Conservation (phyloP, 1,140 invertebrate species). For the Drosophila parabipectinata region DNA sequence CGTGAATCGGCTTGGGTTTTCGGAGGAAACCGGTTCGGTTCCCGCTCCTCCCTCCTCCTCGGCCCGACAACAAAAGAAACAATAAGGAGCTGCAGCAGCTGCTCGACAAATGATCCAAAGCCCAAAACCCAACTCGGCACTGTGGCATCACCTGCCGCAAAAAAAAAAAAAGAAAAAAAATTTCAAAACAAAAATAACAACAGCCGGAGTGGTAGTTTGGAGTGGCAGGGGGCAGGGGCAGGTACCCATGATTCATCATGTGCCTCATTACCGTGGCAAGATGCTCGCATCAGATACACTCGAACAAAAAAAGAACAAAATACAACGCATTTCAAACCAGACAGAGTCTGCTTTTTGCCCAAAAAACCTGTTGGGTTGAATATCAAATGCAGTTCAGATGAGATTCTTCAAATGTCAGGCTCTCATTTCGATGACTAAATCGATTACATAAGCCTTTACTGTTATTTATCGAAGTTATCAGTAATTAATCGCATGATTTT, state of each 20-base stretch:
- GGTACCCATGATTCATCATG: slow-evolving; percentile 60
- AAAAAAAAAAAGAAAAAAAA: not conserved
- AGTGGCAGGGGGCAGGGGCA: slow-evolving; percentile 9
- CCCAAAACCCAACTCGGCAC: not conserved
- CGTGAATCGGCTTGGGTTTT: slow-evolving; percentile 34
- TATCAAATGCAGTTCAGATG: not conserved
- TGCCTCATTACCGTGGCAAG: slow-evolving; percentile 50
- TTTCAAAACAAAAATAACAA: slow-evolving; percentile 17
- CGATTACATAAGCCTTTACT: too few species aligned
- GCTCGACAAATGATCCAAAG: slow-evolving; percentile 40
- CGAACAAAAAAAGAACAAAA: slow-evolving; percentile 1
- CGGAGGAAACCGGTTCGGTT: slow-evolving; percentile 34
- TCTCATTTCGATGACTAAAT: too few species aligned
- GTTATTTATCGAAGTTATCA: too few species aligned
- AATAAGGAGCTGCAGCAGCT: slow-evolving; percentile 36
- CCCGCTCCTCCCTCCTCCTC: not conserved
- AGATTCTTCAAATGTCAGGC: too few species aligned
- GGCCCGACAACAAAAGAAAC: slow-evolving; percentile 14
- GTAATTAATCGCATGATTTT: too few species aligned
- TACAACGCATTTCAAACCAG: not conserved
- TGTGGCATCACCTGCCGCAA: slow-evolving; percentile 35
- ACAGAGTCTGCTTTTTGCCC: slow-evolving; percentile 4
- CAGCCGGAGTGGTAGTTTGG: slow-evolving; percentile 19
- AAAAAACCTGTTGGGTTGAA: not conserved
- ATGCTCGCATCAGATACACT: slow-evolving; percentile 25